Evolutionary conservation across 2,797 vertebrate genomes (phyloP).

Genomic region (Atherinosoma microstoma): DNA sequence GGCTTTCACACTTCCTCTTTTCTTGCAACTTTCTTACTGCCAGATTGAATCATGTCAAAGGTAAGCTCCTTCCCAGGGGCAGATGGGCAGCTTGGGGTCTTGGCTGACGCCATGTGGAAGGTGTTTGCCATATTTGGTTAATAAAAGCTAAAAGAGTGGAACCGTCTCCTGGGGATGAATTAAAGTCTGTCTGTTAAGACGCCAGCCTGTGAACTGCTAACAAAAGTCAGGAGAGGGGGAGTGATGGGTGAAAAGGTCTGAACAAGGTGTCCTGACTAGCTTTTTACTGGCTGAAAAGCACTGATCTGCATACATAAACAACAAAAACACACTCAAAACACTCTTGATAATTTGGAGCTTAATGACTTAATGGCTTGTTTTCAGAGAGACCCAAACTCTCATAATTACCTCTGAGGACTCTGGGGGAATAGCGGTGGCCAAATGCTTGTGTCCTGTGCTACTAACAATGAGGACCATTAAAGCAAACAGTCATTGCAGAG

Average conservation of each 20-base stretch:
- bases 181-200: constrained; percentile 43
- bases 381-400: constrained; percentile 38
- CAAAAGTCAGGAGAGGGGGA: constrained; percentile 27
- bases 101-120: constrained; percentile 38
- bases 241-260: constrained; percentile 19
- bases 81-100: constrained; percentile 40
- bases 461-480: constrained; percentile 43
- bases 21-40: constrained; percentile 43
- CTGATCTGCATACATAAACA: constrained; percentile 21
- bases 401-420: constrained; percentile 35
- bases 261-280: constrained; percentile 43
- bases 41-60: constrained; percentile 55
- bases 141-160: constrained; percentile 58
- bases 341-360: constrained; percentile 22
- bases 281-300: constrained; percentile 8
- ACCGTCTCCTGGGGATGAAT: constrained; percentile 50
- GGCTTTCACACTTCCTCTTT: constrained; percentile 34
- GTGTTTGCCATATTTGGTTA: constrained; percentile 65
- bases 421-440: constrained; percentile 31
- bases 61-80: constrained; percentile 35
- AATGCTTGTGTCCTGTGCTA: constrained; percentile 30
- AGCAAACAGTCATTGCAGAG: constrained; percentile 39
- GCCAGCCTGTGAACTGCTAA: constrained; percentile 62
- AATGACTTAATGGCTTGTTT: constrained; percentile 28
- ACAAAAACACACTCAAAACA: constrained; percentile 34